A percentile compares a stretch with the other conserved stretches of the same genome.
Conservation (phyloP, 2,797 vertebrate genomes). For the Bovichtus diacanthus region DNA sequence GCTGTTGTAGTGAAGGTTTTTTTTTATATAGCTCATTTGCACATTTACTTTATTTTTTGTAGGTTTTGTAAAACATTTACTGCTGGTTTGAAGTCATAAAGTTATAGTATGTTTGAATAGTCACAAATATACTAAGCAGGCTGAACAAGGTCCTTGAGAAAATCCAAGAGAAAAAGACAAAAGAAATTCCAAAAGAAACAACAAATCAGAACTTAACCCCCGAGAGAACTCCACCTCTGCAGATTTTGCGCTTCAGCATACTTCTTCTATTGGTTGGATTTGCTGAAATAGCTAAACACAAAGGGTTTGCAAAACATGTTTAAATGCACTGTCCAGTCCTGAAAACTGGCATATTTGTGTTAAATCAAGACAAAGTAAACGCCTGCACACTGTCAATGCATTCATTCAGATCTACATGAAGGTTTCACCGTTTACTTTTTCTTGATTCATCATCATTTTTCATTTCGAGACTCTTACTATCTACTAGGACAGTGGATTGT, state of each 20-base stretch:
- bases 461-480: constrained; percentile 19
- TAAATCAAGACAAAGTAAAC: constrained; percentile 39
- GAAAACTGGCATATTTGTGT: neutral
- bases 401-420: neutral
- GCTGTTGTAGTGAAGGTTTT: constrained; percentile 37
- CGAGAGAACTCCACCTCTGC: constrained; percentile 31
- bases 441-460: constrained; percentile 16
- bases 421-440: constrained; percentile 14
- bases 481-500: constrained; percentile 30
- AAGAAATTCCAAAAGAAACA: constrained; percentile 29
- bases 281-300: constrained; percentile 24
- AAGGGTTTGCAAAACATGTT: constrained; percentile 24
- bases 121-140: constrained; percentile 51
- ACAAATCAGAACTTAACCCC: constrained; percentile 44
- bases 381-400: constrained; percentile 16
- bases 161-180: constrained; percentile 28
- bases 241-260: constrained; percentile 27
- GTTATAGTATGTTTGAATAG: constrained; percentile 37
- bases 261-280: constrained; percentile 27
- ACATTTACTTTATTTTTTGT: constrained; percentile 27
- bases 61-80: constrained; percentile 45
- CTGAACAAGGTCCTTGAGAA: constrained; percentile 65
- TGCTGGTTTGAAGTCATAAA: constrained; percentile 69
- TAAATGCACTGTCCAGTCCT: constrained; percentile 25
- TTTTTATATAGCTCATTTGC: constrained; percentile 45